Evolutionary conservation across 2,888 invertebrate species (phyloP).

Genomic region (Cephus pygmeus): DNA sequence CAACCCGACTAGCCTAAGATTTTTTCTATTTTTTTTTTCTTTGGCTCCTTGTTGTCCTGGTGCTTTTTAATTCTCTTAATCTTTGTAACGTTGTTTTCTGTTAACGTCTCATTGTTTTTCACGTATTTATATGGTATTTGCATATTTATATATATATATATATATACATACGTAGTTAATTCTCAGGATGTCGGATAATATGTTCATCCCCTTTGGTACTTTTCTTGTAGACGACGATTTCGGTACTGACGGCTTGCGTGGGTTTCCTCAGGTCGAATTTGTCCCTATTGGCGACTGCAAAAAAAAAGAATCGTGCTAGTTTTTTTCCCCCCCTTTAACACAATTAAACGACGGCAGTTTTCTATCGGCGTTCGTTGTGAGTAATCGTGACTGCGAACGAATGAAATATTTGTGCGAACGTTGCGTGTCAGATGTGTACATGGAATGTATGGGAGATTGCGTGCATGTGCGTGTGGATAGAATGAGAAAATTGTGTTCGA

Average conservation of each 20-base stretch:
- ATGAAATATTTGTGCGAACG: slow-evolving; percentile 12
- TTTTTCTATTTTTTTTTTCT: background rate
- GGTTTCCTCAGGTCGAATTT: background rate
- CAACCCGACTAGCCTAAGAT: background rate
- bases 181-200: background rate
- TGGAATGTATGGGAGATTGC: slow-evolving; percentile 19
- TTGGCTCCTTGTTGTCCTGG: background rate
- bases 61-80: background rate
- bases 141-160: too few species aligned
- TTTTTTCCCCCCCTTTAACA: slow-evolving; percentile 33
- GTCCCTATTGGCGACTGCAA: slow-evolving; percentile 13
- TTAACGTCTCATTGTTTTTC: background rate
- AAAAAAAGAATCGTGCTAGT: slow-evolving; percentile 30
- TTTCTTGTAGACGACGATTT: background rate
- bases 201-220: background rate
- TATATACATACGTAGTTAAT: background rate
- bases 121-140: background rate
- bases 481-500: background rate
- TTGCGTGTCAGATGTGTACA: slow-evolving; percentile 14
- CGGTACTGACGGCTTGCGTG: background rate
- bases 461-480: background rate
- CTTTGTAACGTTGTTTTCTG: background rate
- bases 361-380: slow-evolving; percentile 34
- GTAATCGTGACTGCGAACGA: slow-evolving; percentile 7
- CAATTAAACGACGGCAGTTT: slow-evolving; percentile 30